Base-by-base conservation (phyloP, 1,140 invertebrate species). In the Zaprionus camerounensis region DNA sequence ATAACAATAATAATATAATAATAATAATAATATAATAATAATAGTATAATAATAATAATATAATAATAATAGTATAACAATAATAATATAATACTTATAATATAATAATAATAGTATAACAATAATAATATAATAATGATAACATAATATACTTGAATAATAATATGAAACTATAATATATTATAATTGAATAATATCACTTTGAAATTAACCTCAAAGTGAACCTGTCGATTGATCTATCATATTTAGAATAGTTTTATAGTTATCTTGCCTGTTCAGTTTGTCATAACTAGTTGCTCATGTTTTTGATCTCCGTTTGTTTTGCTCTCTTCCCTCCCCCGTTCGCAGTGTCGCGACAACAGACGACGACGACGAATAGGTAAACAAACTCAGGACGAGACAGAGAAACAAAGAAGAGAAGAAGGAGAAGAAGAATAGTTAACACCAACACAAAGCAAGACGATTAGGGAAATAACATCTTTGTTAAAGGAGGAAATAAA, bases 341-440 rank as follows among this genome's bases (percentile, higher is more conserved):
- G 46, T 20, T 11, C 20, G 20, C 46, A 51, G 46, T 51, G 46
- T 20, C 46, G 46, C 22, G 11, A 22, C 46, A 51, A 13, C 46
- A 46, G 17, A 46, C 15, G 15, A 44, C 20, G 12, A 12, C n/a
- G 17, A 56, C 24, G 28, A 57, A 12, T n/a, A 41, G 6, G 38
- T 41, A 20, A 58, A 59, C 20, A 36, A 24, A 41, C 57, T 59
- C 53, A 49, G 65, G 38, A 68, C 26, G 20, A 44, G n/a, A 56
- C 22, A 56, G 31, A 22, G 34, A 20, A 44, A 12, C 20, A 46
- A 2, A n/a, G 31, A 58, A 34, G 20, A 20, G 46, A 51, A 26
- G 24, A 1, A 24, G 24, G 24, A 5, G 17, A n/a, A 49, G 20
- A 20, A 3, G 5, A 3, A 15, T 26, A 46, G 17, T 24, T 11